Conservation (phyloP, 2,888 invertebrate species). For the Chironomus riparius region DNA sequence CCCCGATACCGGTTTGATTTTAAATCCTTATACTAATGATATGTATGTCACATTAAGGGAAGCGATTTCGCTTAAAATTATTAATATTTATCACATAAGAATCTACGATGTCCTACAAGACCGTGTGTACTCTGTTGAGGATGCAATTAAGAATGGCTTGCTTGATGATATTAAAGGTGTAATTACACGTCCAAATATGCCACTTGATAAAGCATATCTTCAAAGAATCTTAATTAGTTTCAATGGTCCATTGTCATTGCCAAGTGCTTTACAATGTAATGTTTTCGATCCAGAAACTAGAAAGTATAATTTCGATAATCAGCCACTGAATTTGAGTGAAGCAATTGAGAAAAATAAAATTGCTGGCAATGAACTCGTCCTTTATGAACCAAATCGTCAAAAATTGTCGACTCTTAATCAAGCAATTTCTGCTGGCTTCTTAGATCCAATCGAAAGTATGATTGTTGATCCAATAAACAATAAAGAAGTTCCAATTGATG, state of each 20-base stretch:
- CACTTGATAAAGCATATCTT: constrained; percentile 49
- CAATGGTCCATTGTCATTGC: constrained; percentile 50
- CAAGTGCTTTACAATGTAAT: constrained; percentile 51
- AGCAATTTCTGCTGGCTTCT: constrained; percentile 48
- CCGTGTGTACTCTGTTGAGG: constrained; percentile 45
- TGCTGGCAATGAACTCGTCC: constrained; percentile 49
- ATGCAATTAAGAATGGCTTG: constrained; percentile 46
- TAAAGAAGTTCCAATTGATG: constrained; percentile 52
- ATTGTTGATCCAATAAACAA: constrained; percentile 49
- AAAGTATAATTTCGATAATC: constrained; percentile 45
- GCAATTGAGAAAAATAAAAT: constrained; percentile 49
- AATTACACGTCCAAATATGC: constrained; percentile 46
- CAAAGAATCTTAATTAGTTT: constrained; percentile 52
- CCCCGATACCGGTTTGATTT: constrained; percentile 48
- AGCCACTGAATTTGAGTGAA: constrained; percentile 46
- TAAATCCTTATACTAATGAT: constrained; percentile 53
- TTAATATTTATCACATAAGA: constrained; percentile 47
- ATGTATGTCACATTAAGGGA: constrained; percentile 51
- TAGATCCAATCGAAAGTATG: constrained; percentile 51
- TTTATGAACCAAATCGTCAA: constrained; percentile 52
- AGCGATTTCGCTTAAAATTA: constrained; percentile 47
- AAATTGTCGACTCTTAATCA: constrained; percentile 54
- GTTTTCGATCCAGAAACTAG: constrained; percentile 49
- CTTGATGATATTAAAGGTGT: constrained; percentile 47
- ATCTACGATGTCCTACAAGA: constrained; percentile 48